A percentile compares a stretch with the other conserved stretches of the same genome.
These are phyloP conservation scores for Psilopsiagon aymara DNA, from an alignment of 2,113 vertebrate species.

Conservation along the genomic window DNA sequence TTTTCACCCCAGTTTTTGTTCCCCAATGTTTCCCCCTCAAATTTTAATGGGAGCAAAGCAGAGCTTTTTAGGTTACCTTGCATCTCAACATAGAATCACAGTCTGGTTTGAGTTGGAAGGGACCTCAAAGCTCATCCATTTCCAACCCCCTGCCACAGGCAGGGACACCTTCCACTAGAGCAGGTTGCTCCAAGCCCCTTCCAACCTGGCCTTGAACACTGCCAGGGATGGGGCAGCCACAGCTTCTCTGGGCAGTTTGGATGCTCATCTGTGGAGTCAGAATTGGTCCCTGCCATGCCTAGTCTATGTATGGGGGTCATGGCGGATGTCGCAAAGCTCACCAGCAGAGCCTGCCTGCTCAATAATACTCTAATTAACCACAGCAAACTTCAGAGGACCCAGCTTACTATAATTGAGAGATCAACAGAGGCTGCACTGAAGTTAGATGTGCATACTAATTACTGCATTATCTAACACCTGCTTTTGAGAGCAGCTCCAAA, in stretches of 20 bases:
- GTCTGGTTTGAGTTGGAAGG: neutral
- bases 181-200: no score
- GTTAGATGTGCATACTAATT: constrained; percentile 82
- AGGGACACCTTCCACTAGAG: no score
- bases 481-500: constrained; percentile 57
- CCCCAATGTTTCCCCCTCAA: fast-evolving
- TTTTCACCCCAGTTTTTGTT: no score
- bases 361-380: constrained; percentile 79
- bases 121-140: neutral
- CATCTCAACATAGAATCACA: fast-evolving
- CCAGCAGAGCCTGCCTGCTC: constrained; percentile 55
- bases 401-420: constrained; percentile 81
- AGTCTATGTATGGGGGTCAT: neutral
- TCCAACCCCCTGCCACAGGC: neutral
- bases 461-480: constrained; percentile 80
- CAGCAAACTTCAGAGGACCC: constrained; percentile 78
- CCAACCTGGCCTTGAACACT: no score
- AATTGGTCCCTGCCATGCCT: neutral
- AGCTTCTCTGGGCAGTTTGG: no score
- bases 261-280: neutral
- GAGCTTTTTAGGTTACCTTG: neutral
- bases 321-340: neutral
- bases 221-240: no score
- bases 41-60: neutral
- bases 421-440: constrained; percentile 75